Evolutionary conservation across 2,113 vertebrate genomes (phyloP).

Genomic region (Coregonus clupeaformis): DNA sequence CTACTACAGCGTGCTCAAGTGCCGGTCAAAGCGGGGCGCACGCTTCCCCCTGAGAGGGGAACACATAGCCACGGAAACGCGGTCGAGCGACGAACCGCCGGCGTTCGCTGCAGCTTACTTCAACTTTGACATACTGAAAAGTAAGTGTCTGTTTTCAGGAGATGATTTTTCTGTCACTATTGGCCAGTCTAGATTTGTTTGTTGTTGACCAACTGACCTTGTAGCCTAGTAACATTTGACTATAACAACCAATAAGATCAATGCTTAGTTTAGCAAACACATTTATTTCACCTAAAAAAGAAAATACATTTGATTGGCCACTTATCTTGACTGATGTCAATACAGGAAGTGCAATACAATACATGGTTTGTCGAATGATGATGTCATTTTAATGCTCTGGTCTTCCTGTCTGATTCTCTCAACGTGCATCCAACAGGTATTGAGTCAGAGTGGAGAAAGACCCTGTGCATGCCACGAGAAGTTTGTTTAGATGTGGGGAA

Average conservation of each 20-base stretch:
- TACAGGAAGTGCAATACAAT: background rate
- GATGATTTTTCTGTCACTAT: background rate
- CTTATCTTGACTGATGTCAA: background rate
- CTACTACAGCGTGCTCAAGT: constrained; percentile 92
- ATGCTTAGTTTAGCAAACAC: background rate
- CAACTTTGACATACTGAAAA: constrained; percentile 91
- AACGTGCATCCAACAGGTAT: constrained; percentile 88
- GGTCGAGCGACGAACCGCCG: constrained; percentile 71
- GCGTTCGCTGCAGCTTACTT: constrained; percentile 86
- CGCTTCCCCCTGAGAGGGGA: constrained; percentile 66
- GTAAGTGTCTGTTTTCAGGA: constrained; percentile 72
- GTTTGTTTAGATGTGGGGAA: constrained; percentile 98
- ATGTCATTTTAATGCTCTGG: constrained; percentile 39
- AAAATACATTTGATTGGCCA: background rate
- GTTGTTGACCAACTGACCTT: background rate
- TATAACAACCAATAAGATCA: background rate
- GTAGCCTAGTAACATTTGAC: background rate
- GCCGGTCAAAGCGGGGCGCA: constrained; percentile 80
- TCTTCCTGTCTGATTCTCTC: constrained; percentile 65
- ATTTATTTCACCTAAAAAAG: background rate
- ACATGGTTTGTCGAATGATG: constrained; percentile 8
- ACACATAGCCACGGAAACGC: constrained; percentile 60
- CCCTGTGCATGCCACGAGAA: constrained; percentile 94
- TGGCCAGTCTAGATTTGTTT: background rate
- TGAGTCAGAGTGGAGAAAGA: constrained; percentile 97